These are phyloP conservation scores for Megatriorchis doriae DNA, from an alignment of 2,113 vertebrate species.

Conservation along the genomic window DNA sequence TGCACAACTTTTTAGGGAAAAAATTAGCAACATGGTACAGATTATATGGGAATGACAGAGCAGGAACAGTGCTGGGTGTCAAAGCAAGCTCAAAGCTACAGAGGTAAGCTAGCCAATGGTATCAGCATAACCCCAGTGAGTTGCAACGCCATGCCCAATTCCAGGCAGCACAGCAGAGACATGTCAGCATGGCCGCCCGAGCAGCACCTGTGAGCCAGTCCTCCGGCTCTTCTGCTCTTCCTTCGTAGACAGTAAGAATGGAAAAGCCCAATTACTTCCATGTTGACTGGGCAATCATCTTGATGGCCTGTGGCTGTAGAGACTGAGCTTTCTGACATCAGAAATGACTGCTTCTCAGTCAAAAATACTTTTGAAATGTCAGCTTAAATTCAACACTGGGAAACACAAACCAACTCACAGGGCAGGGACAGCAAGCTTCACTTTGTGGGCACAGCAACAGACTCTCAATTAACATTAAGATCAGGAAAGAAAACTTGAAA, in stretches of 20 bases:
- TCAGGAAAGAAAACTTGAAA: not conserved
- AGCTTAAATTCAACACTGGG: not conserved
- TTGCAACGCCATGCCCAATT: not conserved
- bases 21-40: not conserved
- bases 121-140: not conserved
- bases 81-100: not conserved
- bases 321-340: not conserved
- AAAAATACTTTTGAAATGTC: not conserved
- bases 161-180: not conserved
- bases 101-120: not conserved
- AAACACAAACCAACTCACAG: not conserved
- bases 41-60: not conserved
- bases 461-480: not conserved
- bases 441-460: not conserved
- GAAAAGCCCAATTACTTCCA: not conserved
- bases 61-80: not conserved
- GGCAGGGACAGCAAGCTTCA: not conserved
- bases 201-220: accelerated
- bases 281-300: not conserved
- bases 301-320: not conserved
- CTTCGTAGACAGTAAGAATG: not conserved
- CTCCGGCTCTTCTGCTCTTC: not conserved
- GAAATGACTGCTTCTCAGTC: not conserved
- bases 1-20: not conserved
- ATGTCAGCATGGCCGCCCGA: accelerated